These are phyloP conservation scores for Mycalesis mineus DNA, from an alignment of 2,888 invertebrate genomes.

Conservation along the genomic window DNA sequence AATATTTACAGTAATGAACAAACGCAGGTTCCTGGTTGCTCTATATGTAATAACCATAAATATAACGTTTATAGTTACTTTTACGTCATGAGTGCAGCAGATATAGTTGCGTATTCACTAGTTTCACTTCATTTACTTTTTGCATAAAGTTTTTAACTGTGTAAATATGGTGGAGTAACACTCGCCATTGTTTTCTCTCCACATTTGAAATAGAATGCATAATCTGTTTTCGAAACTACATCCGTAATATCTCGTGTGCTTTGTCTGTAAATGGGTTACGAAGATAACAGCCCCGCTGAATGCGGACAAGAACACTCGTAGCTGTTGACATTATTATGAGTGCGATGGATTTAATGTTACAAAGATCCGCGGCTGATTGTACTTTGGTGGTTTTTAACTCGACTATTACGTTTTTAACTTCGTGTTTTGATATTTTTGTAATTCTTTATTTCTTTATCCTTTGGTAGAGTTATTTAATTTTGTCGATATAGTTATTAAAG, in stretches of 20 bases:
- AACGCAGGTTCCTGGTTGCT: no score
- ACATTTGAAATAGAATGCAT: conserved; percentile 3
- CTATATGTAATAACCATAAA: no score
- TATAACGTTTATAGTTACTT: no score
- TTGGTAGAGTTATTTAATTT: no score
- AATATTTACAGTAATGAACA: no score
- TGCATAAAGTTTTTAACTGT: background rate
- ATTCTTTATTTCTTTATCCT: no score
- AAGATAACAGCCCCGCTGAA: background rate
- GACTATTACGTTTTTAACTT: no score
- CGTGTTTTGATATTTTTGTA: no score
- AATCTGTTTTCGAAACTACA: conserved; percentile 3
- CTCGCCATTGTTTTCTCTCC: background rate
- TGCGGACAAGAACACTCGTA: background rate
- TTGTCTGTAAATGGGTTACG: conserved; percentile 9
- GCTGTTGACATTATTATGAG: conserved; percentile 2
- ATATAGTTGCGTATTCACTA: background rate
- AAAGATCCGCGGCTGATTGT: background rate
- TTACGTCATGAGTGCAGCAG: no score
- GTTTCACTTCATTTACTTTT: background rate
- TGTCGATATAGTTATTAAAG: no score
- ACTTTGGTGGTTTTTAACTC: no score
- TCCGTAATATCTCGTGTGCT: conserved; percentile 1
- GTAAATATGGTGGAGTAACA: background rate
- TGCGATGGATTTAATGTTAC: conserved; percentile 1